phyloP scores from a whole-genome alignment of 2,113 vertebrate species.

The Pteruthius melanotis region DNA sequence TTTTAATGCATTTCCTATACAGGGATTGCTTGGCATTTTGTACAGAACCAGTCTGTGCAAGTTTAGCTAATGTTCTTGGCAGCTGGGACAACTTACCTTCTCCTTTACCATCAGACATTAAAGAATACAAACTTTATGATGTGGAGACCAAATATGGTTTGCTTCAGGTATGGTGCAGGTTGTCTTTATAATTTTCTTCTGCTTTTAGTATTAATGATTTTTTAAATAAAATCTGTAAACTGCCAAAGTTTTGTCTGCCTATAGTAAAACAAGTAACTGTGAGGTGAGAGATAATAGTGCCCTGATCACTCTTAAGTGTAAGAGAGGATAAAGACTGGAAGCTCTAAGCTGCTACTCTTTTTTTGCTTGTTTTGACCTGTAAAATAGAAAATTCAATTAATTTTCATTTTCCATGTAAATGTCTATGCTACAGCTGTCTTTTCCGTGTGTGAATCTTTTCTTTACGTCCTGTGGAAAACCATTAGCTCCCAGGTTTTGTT shows the following conservation, averaged over 20 bases:
- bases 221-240: background rate
- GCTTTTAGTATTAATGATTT: background rate
- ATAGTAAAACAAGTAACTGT: background rate
- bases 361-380: background rate
- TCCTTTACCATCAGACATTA: conserved; percentile 89
- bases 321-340: background rate
- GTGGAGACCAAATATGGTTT: conserved; percentile 97
- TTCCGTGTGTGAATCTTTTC: background rate
- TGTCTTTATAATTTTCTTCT: background rate
- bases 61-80: conserved; percentile 94
- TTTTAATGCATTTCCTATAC: conserved; percentile 27
- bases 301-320: background rate
- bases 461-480: background rate
- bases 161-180: conserved; percentile 84
- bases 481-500: background rate
- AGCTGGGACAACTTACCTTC: conserved; percentile 93
- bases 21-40: conserved; percentile 98
- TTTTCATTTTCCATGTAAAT: background rate
- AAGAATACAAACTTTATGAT: conserved; percentile 94
- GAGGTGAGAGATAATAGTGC: background rate
- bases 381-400: background rate
- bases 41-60: conserved; percentile 96
- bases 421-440: background rate
- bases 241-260: background rate
- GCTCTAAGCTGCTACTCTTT: background rate